Conservation (phyloP, 2,797 vertebrate genomes). For the Syngnathus rostellatus region DNA sequence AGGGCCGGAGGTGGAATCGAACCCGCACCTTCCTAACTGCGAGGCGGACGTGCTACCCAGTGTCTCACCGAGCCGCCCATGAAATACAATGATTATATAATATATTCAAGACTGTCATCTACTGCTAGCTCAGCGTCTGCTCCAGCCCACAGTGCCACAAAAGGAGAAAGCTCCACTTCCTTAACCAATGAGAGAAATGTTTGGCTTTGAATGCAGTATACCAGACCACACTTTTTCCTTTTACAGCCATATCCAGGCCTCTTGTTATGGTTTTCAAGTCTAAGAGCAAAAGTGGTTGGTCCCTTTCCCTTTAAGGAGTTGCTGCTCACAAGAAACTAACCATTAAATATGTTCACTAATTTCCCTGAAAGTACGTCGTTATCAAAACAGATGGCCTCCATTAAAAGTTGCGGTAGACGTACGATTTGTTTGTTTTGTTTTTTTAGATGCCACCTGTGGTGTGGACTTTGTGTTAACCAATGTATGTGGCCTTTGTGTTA, state of each 20-base stretch:
- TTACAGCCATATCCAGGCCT: constrained; percentile 57
- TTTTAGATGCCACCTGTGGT: background rate
- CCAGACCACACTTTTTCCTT: constrained; percentile 58
- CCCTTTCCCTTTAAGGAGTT: constrained; percentile 48
- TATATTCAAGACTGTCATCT: background rate
- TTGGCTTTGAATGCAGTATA: constrained; percentile 38
- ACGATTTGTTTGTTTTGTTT: background rate
- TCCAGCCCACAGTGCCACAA: constrained; percentile 46
- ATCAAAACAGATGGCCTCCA: background rate
- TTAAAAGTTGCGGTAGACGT: background rate
- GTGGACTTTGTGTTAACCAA: background rate
- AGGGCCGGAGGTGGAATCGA: no score
- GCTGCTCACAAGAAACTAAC: background rate
- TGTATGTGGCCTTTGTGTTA: background rate
- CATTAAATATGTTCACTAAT: background rate
- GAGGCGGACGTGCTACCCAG: no score
- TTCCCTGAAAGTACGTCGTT: background rate
- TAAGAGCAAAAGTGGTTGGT: constrained; percentile 17
- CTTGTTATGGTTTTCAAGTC: constrained; percentile 26
- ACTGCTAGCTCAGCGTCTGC: constrained; percentile 9
- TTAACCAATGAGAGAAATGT: constrained; percentile 44
- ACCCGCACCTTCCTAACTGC: no score
- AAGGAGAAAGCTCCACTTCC: constrained; percentile 51
- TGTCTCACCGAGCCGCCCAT: no score
- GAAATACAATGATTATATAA: background rate